Evolutionary conservation across 1,140 invertebrate species (phyloP), one percentile per base, ranked within the genome.

Genomic region (Zaprionus vittiger): DNA sequence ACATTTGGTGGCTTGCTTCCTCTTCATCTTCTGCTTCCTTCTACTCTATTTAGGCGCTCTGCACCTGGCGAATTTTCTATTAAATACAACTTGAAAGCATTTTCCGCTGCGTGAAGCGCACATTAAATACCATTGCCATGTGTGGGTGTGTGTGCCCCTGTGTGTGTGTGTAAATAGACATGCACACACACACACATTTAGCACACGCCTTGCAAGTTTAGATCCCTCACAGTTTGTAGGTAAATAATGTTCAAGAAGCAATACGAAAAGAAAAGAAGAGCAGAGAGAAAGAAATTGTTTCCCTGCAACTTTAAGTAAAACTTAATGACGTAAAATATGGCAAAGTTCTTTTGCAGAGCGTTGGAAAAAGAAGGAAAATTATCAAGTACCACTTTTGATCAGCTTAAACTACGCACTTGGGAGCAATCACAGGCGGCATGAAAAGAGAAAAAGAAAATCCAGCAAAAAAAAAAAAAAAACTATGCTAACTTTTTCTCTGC

Each of bases 261-360:
- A 56, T 2, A 41, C 17, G 38, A 55, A 24, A 38, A 26, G 14
- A 31, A 55, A 41, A 20, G 28, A 31, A 14, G 5, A 20, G 28
- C 31, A 14, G 5, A 61, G 20, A 52, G 28, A 37, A 59, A 49
- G 28, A 74, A 77, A 73, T 69, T 81, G 54, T 71, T 81, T 66
- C 66, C 34, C 56, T 28, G 34, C 56, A 81, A 80, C 75, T 77
- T 73, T 63, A 80, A 61, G 64, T 73, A 60, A 80, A 90, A 77
- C 72, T 73, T 77, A 89, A 89, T 89, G 82, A 80, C 76, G 66
- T 89, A 82, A 90, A 89, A 91, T 89, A 85, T 90, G 86, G 85
- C 86, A 73, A 83, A 83, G 66, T 77, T 75, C 41, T 47, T 47
- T 47, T 6, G n/a, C n/a, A 17, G 41, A 9, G 61, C 47, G 47